phyloP scores from a whole-genome alignment of 2,797 vertebrate species.

The Hydrophis major region DNA sequence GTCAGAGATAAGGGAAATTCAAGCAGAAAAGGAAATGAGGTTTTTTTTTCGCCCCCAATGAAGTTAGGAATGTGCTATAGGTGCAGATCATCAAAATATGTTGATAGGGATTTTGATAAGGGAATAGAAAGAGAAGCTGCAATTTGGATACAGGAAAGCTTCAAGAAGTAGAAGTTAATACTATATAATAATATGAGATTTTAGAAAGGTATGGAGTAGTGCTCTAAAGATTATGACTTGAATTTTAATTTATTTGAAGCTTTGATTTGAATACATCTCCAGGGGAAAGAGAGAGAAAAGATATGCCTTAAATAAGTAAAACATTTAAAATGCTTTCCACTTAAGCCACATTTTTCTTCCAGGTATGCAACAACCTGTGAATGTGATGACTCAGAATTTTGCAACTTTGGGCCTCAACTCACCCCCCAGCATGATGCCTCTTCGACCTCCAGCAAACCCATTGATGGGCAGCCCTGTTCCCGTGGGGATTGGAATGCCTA shows the following conservation, averaged over 20 bases:
- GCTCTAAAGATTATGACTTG: neutral
- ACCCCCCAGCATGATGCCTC: conserved; percentile 76
- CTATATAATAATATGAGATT: too few relatives aligned
- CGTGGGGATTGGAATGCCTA: conserved; percentile 76
- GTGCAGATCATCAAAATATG: neutral
- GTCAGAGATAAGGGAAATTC: neutral
- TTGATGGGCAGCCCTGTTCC: conserved; percentile 80
- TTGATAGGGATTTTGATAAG: neutral
- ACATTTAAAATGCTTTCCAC: neutral
- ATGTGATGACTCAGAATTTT: conserved; percentile 88
- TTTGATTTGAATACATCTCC: neutral
- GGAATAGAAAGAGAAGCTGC: neutral
- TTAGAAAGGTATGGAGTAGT: neutral
- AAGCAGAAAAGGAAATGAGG: neutral
- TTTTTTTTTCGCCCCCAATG: too few relatives aligned
- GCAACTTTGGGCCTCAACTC: conserved; percentile 85
- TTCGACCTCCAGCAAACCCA: conserved; percentile 73
- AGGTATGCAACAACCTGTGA: conserved; percentile 81
- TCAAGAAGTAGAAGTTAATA: neutral
- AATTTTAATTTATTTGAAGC: neutral
- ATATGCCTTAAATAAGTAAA: neutral
- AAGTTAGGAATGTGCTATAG: neutral
- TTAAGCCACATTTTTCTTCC: neutral
- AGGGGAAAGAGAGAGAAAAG: neutral
- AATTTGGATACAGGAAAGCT: neutral